A percentile compares a stretch with the other conserved stretches of the same genome.
phyloP scores from a whole-genome alignment of 2,113 vertebrate genomes.

The Aegithalos caudatus region DNA sequence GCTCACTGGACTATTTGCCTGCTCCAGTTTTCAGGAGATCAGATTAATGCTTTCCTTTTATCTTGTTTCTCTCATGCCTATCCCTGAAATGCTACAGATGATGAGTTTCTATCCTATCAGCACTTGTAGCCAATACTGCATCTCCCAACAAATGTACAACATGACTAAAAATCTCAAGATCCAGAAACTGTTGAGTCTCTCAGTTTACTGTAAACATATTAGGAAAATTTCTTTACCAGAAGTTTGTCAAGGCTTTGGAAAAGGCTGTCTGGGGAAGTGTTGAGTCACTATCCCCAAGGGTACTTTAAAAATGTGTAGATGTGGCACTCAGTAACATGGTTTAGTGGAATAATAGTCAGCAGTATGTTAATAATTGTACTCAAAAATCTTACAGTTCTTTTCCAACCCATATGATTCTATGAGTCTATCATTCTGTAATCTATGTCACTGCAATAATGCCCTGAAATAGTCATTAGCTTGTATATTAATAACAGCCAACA shows the following conservation, averaged over 20 bases:
- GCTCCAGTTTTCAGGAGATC: background rate
- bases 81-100: background rate
- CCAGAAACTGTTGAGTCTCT: background rate
- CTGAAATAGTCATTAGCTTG: background rate
- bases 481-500: background rate
- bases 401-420: background rate
- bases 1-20: accelerated
- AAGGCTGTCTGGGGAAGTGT: background rate
- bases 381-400: background rate
- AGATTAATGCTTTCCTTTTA: background rate
- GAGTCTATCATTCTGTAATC: background rate
- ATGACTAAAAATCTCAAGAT: background rate
- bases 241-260: background rate
- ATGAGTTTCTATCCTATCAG: background rate
- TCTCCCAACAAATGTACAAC: background rate
- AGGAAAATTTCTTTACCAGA: background rate
- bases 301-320: background rate
- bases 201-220: background rate
- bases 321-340: background rate
- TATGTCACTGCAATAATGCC: background rate
- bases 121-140: background rate
- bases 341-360: background rate
- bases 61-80: background rate
- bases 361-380: background rate
- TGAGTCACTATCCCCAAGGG: background rate